Conservation (phyloP, 2,113 vertebrate genomes). For the Cynocephalus volans region DNA sequence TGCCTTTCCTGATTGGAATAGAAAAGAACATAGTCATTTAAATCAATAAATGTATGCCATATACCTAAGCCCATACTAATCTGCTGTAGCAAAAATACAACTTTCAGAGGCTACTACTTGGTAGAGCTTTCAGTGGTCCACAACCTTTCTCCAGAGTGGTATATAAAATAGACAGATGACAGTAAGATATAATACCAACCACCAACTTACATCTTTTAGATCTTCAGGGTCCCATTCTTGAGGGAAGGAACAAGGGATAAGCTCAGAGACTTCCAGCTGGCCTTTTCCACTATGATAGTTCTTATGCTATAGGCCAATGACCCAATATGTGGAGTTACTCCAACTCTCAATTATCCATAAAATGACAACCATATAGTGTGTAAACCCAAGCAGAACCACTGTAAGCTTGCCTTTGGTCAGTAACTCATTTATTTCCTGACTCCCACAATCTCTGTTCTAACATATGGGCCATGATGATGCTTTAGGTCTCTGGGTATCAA, state of each 20-base stretch:
- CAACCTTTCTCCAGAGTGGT: neutral
- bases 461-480: neutral
- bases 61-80: neutral
- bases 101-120: neutral
- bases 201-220: neutral
- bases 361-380: neutral
- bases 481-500: neutral
- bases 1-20: neutral
- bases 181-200: neutral
- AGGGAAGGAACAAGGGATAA: neutral
- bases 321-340: neutral
- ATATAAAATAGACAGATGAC: neutral
- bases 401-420: neutral
- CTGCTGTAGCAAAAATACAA: neutral
- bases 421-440: neutral
- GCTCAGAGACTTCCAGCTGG: neutral
- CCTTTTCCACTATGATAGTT: neutral
- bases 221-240: neutral
- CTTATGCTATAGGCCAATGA: neutral
- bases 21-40: neutral
- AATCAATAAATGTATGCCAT: neutral
- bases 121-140: neutral
- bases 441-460: neutral
- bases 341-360: neutral
- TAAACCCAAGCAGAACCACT: neutral